Evolutionary conservation across 2,888 invertebrate genomes (phyloP).

Genomic region (Meiosimyza platycephala): DNA sequence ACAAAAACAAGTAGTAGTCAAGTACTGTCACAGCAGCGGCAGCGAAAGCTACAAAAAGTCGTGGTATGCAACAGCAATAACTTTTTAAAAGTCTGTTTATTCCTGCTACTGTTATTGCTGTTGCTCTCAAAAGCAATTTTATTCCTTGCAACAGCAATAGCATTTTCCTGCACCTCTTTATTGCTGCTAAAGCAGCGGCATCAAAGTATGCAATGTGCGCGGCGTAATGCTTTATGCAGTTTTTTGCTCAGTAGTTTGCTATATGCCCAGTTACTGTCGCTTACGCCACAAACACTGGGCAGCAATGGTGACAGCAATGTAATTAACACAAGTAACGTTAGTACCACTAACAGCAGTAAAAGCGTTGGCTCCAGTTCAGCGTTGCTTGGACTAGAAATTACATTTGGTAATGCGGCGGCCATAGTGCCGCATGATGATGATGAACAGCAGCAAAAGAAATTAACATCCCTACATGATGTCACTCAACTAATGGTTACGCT

Average conservation of each 20-base stretch:
- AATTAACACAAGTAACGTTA: not conserved
- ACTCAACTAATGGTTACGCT: slow-evolving; percentile 8
- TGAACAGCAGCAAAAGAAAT: not conserved
- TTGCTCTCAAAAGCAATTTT: not conserved
- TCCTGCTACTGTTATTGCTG: slow-evolving; percentile 32
- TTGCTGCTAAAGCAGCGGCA: slow-evolving; percentile 1
- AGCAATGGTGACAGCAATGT: not conserved
- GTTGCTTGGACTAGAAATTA: slow-evolving; percentile 8
- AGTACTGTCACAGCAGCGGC: too few relatives aligned
- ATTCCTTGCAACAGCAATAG: not conserved
- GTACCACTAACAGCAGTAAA: slow-evolving; percentile 15
- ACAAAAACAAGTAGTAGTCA: too few relatives aligned
- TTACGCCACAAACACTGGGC: slow-evolving; percentile 24
- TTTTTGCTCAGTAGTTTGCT: slow-evolving; percentile 27
- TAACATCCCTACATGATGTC: slow-evolving; percentile 16
- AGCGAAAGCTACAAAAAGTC: too few relatives aligned
- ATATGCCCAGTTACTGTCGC: slow-evolving; percentile 33
- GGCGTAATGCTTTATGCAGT: slow-evolving; percentile 20
- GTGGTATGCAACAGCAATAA: too few relatives aligned
- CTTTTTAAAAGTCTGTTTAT: slow-evolving; percentile 20
- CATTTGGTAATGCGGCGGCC: slow-evolving; percentile 2
- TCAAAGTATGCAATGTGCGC: not conserved
- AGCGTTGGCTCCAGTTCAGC: slow-evolving; percentile 19
- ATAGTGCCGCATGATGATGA: slow-evolving; percentile 9
- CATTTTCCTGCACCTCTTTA: too few relatives aligned